phyloP scores from a whole-genome alignment of 2,888 invertebrate genomes.

The Zelleria hepariella region DNA sequence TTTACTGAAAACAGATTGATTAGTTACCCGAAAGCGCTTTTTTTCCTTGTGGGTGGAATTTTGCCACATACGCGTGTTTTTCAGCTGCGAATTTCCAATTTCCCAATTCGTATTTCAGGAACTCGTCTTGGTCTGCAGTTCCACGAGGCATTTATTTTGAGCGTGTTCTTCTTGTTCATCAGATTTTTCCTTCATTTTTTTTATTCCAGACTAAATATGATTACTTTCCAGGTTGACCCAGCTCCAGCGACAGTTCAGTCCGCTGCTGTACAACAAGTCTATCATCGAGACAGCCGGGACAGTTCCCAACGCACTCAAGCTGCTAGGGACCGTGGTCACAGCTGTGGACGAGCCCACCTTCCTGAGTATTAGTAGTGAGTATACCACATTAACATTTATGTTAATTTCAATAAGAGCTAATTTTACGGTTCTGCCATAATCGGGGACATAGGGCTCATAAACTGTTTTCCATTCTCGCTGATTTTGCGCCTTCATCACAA shows the following conservation, averaged over 20 bases:
- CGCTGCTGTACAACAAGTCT: conserved; percentile 58
- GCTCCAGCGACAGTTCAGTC: conserved; percentile 51
- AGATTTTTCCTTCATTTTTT: conserved; percentile 12
- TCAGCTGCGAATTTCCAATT: too few relatives aligned
- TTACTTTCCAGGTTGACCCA: conserved; percentile 38
- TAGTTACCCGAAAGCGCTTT: too few relatives aligned
- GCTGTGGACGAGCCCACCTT: conserved; percentile 68
- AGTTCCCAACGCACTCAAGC: conserved; percentile 63
- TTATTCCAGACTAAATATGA: neutral
- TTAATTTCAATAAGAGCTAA: neutral
- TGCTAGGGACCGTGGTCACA: conserved; percentile 65
- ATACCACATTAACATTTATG: neutral
- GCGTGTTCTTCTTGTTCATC: too few relatives aligned
- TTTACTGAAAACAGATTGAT: too few relatives aligned
- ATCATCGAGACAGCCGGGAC: conserved; percentile 54
- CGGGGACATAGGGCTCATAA: neutral
- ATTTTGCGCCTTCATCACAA: too few relatives aligned
- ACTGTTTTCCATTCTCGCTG: too few relatives aligned
- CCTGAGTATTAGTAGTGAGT: conserved; percentile 62
- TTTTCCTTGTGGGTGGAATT: too few relatives aligned
- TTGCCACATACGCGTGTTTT: too few relatives aligned
- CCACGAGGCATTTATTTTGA: too few relatives aligned
- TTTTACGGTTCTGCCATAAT: neutral
- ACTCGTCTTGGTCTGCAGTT: too few relatives aligned
- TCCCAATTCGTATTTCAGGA: too few relatives aligned